Evolutionary conservation across 2,888 invertebrate genomes (phyloP).

Genomic region (Physocephala rufipes): DNA sequence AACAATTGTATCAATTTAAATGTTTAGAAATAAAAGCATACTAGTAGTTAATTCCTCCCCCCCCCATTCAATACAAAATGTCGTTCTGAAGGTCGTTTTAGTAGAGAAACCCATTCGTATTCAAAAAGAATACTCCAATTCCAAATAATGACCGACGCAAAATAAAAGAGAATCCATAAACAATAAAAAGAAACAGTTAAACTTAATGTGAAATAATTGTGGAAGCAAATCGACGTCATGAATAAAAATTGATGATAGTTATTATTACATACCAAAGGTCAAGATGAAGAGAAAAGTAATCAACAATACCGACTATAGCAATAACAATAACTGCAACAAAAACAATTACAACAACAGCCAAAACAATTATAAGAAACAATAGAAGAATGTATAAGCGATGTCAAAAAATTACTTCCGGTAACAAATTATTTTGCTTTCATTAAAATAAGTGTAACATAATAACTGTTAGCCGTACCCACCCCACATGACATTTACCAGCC

Average conservation of each 20-base stretch:
- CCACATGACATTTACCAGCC: background rate
- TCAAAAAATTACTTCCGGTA: conserved; percentile 3
- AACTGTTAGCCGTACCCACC: conserved; percentile 5
- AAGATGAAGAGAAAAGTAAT: conserved; percentile 11
- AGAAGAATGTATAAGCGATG: conserved; percentile 35
- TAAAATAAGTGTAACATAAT: background rate
- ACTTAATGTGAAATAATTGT: background rate
- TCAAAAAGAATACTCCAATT: background rate
- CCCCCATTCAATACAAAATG: too few relatives aligned
- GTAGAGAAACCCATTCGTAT: background rate
- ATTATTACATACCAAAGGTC: too few relatives aligned
- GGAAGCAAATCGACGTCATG: conserved; percentile 48
- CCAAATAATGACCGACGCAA: conserved; percentile 36
- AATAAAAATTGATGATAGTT: conserved; percentile 59
- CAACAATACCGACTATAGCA: background rate
- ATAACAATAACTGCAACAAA: background rate
- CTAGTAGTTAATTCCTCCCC: too few relatives aligned
- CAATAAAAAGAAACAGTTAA: background rate
- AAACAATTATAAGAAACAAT: conserved; percentile 8
- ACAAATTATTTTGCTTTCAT: conserved; percentile 18
- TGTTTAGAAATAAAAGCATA: too few relatives aligned
- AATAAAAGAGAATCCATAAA: conserved; percentile 50
- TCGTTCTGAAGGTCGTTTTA: too few relatives aligned
- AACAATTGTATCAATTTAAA: too few relatives aligned
- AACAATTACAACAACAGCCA: conserved; percentile 24